Conservation (phyloP, 2,888 invertebrate genomes). For the Chrysolina haemoptera region DNA sequence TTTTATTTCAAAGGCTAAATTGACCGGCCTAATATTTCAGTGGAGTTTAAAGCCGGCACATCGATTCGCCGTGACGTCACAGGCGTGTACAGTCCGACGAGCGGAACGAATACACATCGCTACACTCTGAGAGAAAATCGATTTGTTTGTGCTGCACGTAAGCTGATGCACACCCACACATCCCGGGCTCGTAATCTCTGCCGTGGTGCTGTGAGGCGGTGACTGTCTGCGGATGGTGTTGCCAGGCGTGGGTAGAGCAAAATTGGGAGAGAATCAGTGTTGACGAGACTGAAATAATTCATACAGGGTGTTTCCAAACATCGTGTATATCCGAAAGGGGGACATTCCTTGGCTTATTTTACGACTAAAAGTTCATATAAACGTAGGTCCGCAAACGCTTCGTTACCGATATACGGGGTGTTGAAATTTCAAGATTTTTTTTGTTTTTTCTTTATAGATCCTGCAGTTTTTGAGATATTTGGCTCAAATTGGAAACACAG, state of each 20-base stretch:
- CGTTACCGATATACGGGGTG: too few species aligned
- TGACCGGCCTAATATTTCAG: conserved; percentile 6
- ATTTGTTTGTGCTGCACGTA: conserved; percentile 47
- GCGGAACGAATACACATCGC: not conserved
- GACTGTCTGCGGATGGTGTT: not conserved
- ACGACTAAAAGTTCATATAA: too few species aligned
- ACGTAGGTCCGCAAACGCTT: too few species aligned
- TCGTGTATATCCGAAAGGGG: too few species aligned
- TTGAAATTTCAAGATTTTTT: too few species aligned
- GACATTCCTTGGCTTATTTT: too few species aligned
- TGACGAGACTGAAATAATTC: too few species aligned
- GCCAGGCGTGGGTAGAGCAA: not conserved
- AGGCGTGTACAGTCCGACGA: conserved; percentile 19
- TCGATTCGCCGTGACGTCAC: conserved; percentile 26
- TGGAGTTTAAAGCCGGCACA: conserved; percentile 1
- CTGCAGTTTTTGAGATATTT: too few species aligned
- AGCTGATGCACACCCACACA: conserved; percentile 48
- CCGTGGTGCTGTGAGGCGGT: not conserved
- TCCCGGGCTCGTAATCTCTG: conserved; percentile 13
- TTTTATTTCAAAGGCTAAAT: too few species aligned
- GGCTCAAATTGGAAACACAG: too few species aligned
- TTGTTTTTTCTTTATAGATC: too few species aligned
- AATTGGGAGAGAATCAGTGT: not conserved
- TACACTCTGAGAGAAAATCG: conserved; percentile 34
- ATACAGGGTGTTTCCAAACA: not conserved